Evolutionary conservation across 2,113 vertebrate genomes (phyloP).

Genomic region (Ailuropoda melanoleuca): DNA sequence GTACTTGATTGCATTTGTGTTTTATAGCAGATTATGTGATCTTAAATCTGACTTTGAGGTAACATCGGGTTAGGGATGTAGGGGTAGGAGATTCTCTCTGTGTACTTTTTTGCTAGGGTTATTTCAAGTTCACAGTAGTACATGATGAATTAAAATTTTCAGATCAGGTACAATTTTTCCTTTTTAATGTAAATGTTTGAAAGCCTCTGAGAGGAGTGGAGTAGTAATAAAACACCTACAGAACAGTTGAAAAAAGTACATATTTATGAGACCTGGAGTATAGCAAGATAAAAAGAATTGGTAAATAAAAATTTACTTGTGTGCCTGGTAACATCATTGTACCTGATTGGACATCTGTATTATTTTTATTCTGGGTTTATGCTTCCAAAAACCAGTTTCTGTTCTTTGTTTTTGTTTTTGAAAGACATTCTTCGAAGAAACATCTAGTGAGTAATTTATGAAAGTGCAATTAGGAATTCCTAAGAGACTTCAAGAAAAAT

Average conservation of each 20-base stretch:
- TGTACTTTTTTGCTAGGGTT: not conserved
- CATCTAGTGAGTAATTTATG: constrained; percentile 29
- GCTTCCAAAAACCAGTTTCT: not conserved
- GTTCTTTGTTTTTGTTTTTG: not conserved
- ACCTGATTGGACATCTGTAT: not conserved
- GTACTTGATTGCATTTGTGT: not conserved
- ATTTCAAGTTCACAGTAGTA: not conserved
- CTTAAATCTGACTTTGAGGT: constrained; percentile 15
- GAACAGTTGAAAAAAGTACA: not conserved
- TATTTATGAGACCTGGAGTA: not conserved
- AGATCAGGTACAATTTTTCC: not conserved
- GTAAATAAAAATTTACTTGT: not conserved
- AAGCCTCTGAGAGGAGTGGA: not conserved
- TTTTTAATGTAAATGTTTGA: not conserved
- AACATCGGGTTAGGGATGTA: not conserved
- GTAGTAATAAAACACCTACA: not conserved
- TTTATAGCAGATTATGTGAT: not conserved
- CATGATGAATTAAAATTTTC: not conserved
- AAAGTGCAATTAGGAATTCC: not conserved
- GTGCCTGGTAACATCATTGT: not conserved
- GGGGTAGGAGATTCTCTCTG: not conserved
- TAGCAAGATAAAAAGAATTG: not conserved
- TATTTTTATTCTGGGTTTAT: not conserved
- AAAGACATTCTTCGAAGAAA: constrained; percentile 1
- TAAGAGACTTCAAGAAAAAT: not conserved